A percentile compares a stretch with the other conserved stretches of the same genome.
Evolutionary conservation across 2,797 vertebrate species (phyloP).

Genomic region (Neomorphus geoffroyi): DNA sequence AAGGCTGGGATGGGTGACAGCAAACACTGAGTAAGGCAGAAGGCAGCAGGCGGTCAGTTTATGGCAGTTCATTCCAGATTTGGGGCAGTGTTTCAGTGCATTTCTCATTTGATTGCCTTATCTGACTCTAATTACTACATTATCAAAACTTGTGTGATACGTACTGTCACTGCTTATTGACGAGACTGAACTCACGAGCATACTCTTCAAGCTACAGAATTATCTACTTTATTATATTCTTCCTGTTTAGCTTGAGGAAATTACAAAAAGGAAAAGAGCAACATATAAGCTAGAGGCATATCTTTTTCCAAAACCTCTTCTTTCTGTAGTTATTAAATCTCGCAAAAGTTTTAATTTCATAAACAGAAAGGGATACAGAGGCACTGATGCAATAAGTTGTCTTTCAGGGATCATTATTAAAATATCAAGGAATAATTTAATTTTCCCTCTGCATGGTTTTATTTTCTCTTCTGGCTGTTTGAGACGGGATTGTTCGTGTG

Average conservation of each 20-base stretch:
- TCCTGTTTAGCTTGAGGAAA: neutral
- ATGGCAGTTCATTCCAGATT: neutral
- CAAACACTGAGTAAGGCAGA: neutral
- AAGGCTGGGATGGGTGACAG: neutral
- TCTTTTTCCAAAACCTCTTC: neutral
- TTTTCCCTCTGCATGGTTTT: neutral
- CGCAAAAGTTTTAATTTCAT: slow-evolving; percentile 2
- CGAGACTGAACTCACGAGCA: neutral
- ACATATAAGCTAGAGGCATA: neutral
- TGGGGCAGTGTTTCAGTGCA: neutral
- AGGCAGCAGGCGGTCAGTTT: neutral
- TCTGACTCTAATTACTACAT: neutral
- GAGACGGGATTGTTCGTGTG: neutral
- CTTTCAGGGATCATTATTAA: neutral
- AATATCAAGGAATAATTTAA: neutral
- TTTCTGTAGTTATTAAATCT: neutral
- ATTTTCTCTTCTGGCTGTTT: neutral
- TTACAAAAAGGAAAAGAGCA: neutral
- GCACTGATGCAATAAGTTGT: neutral
- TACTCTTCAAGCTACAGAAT: neutral
- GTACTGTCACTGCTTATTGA: neutral
- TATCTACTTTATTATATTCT: neutral
- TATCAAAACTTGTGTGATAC: neutral
- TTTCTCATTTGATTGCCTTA: neutral
- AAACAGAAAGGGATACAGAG: neutral